Evolutionary conservation across 2,888 invertebrate species (phyloP), one percentile per base, ranked within the genome.

Genomic region (Tortricodes alternella): DNA sequence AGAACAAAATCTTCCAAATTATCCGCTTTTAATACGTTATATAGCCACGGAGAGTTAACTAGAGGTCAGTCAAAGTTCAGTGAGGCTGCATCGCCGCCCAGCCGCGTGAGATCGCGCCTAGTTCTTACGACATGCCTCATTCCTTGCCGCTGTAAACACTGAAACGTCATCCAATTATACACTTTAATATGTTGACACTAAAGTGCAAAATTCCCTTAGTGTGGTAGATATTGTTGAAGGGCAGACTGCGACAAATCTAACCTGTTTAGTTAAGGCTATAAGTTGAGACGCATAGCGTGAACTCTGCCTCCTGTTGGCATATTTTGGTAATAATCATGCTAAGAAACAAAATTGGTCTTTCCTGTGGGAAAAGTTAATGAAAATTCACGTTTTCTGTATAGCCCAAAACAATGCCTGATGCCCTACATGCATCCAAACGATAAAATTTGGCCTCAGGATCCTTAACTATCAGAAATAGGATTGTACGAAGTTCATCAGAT

Each of bases 61-160:
- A 67, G 73, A 74, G 80, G 79, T 80, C 80, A 78, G 62, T 34
- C 65, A 80, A 80, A 82, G 81, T 79, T 81, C 78, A 80, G 67
- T 69, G 68, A 68, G 70, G 59, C 71, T 68, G 67, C 62, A 63
- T 62, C 59, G 53, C 73, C 64, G 60, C 65, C 67, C n/a, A n/a
- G 60, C 62, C 58, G 56, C 60, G 59, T 48, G 68, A 62, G 61
- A 58, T 60, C 63, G 49, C 64, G 65, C 66, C 64, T 64, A 59
- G 59, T 60, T 68, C 69, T 74, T 71, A 62, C 71, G 60, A 70
- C 74, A 76, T 63, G 56, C 62, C 39, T 56, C 44, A 50, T 44
- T 39, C 53, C 53, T 38, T 38, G 35, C 35, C 27, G 18, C 46
- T 53, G 41, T 41, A 48, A 49, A 43, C 29, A 44, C 56, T 50